Percentiles rank a stretch among this genome's conserved stretches.
These are phyloP conservation scores for Drosophila burlai DNA, from an alignment of 1,140 invertebrate species.

Conservation along the genomic window DNA sequence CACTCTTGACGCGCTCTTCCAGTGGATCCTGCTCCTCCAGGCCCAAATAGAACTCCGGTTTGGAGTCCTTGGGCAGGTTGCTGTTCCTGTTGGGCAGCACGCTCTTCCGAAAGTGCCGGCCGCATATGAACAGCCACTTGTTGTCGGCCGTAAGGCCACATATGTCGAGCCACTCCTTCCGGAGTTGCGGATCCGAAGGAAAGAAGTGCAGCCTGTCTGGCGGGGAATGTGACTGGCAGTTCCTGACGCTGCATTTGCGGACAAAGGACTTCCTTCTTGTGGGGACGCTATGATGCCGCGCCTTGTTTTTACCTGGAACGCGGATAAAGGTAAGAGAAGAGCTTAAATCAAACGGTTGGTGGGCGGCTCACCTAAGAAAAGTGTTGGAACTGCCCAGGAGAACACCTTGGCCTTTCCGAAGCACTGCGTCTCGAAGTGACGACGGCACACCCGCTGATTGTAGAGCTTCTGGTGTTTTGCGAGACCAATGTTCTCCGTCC, in stretches of 20 bases:
- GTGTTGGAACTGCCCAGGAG: conserved; percentile 33
- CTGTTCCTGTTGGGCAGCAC: conserved; percentile 25
- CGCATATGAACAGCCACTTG: conserved; percentile 33
- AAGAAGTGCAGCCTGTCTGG: conserved; percentile 29
- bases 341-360: neutral
- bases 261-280: conserved; percentile 2
- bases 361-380: conserved; percentile 16
- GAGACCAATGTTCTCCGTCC: conserved; percentile 24
- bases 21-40: conserved; percentile 19
- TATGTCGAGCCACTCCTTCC: conserved; percentile 18
- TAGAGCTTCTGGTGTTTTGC: conserved; percentile 13
- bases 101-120: conserved; percentile 22
- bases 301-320: conserved; percentile 3
- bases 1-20: neutral
- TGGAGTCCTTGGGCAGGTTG: conserved; percentile 19
- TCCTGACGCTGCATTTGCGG: conserved; percentile 17
- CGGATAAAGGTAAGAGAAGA: fast-evolving
- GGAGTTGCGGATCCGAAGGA: conserved; percentile 24
- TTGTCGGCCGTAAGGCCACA: conserved; percentile 5
- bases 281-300: neutral
- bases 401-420: conserved; percentile 40
- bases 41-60: conserved; percentile 22
- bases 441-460: conserved; percentile 30
- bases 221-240: conserved; percentile 17
- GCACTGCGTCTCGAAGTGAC: conserved; percentile 29